Base-by-base conservation (phyloP, 2,797 vertebrate genomes). In the Manis crassicaudata region DNA sequence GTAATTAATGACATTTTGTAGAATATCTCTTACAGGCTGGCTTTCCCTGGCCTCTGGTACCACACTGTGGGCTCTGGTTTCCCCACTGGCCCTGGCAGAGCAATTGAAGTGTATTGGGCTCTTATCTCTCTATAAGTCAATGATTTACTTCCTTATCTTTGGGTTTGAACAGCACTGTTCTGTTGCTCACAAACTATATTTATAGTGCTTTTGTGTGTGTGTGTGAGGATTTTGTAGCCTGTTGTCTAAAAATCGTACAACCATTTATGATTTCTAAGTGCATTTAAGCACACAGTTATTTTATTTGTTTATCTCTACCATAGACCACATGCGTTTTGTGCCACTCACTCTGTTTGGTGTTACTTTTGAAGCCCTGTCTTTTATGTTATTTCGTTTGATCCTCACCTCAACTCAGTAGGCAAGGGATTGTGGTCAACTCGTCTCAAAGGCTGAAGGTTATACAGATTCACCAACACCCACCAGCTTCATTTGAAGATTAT, bases 91-190 rank as follows among this genome's bases (percentile, higher is more conserved):
- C 40, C 50, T 37, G 32, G 67, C 52, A 81, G 17, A 80, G 43
- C 54, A 40, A 5, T 56, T 11, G 5, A 46, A 54, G 18, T 56
- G 7, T 65, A 3, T 40, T 75, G 56, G 75, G 14, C 27, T 76
- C 76, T 62, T 79, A 27, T 73, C 65, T 84, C 65, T 84, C 68
- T 3, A 4, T 1, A 3, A 86, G 87, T 88, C 56, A 73, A 23
- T 90, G 73, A 76, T 91, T 96, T 62, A 73, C 65, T 80, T 92
- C 62, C 72, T 80, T 95, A 11, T 84, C 77, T 90, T 90, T 90
- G 83, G 10, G 27, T 97, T 80, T 91, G 68, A 89, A 23, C 20
- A 89, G 40, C 83, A 72, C n/a, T 56, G 25, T 75, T 88, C 72
- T 54, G 35, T 93, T 77, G 18, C 68, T 90, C 58, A 92, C 17